phyloP scores from a whole-genome alignment of 1,140 invertebrate species.

The Chelonus insularis region DNA sequence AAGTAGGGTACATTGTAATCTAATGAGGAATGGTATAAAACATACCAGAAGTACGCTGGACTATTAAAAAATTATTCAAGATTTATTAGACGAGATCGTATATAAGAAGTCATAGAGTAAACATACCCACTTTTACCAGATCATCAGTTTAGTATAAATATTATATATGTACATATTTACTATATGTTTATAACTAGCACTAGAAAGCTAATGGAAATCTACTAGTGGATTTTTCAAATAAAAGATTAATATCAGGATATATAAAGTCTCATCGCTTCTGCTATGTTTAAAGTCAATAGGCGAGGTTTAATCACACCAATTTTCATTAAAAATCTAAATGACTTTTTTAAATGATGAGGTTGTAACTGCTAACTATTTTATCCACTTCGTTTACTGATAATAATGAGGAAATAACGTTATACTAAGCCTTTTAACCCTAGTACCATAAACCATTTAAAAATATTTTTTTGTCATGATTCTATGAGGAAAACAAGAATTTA shows the following conservation, averaged over 20 bases:
- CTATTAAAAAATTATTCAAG: not conserved
- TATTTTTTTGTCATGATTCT: no score
- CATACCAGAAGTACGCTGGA: not conserved
- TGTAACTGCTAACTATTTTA: conserved; percentile 14
- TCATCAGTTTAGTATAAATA: not conserved
- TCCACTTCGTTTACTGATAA: conserved; percentile 5
- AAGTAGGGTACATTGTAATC: conserved; percentile 4
- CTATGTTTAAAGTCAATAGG: not conserved
- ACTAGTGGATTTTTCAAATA: not conserved
- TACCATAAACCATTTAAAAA: not conserved
- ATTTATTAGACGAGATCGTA: no score
- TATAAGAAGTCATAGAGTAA: not conserved
- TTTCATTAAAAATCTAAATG: not conserved
- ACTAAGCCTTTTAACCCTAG: not conserved
- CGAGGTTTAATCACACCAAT: not conserved
- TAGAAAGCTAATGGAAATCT: not conserved
- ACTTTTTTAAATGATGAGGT: not conserved
- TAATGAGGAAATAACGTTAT: not conserved
- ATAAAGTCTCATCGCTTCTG: not conserved
- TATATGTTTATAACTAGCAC: not conserved
- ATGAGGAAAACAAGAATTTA: no score
- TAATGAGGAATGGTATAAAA: conserved; percentile 1
- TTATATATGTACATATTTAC: not conserved
- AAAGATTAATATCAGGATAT: not conserved
- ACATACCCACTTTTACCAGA: not conserved